Evolutionary conservation across 2,888 invertebrate species (phyloP).

Genomic region (Dryomyza anilis): DNA sequence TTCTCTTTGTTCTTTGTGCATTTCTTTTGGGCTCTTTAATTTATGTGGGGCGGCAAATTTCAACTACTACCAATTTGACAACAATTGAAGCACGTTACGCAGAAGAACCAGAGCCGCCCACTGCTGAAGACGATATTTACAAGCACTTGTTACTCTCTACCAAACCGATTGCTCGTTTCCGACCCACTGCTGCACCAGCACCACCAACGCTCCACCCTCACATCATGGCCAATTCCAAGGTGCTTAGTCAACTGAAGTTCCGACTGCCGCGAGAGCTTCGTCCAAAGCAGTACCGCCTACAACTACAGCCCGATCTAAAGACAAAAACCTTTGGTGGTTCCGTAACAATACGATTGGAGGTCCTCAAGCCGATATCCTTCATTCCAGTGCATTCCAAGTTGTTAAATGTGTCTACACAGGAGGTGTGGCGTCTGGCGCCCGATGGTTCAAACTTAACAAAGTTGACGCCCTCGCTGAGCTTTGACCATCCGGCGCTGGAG

Average conservation of each 20-base stretch:
- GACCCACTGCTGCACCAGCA: conserved; percentile 18
- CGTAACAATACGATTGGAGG: conserved; percentile 64
- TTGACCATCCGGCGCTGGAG: conserved; percentile 52
- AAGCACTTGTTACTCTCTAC: conserved; percentile 31
- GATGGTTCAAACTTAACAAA: conserved; percentile 40
- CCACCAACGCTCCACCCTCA: conserved; percentile 40
- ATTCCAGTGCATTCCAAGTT: conserved; percentile 64
- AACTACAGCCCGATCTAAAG: conserved; percentile 68
- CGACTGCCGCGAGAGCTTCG: conserved; percentile 67
- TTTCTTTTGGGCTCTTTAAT: conserved; percentile 57
- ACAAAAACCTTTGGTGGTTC: conserved; percentile 67
- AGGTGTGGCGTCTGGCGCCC: conserved; percentile 51
- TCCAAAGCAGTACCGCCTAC: conserved; percentile 70
- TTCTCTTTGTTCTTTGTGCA: conserved; percentile 54
- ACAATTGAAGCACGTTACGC: conserved; percentile 5
- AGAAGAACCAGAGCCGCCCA: conserved; percentile 15
- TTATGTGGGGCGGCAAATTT: conserved; percentile 56
- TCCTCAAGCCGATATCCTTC: conserved; percentile 59
- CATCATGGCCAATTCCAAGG: conserved; percentile 51
- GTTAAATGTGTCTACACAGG: conserved; percentile 62
- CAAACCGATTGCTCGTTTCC: conserved; percentile 42
- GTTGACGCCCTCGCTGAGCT: conserved; percentile 48
- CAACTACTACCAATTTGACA: conserved; percentile 21
- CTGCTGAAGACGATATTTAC: neutral
- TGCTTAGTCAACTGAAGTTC: conserved; percentile 56